Evolutionary conservation across 2,113 vertebrate genomes (phyloP).

Genomic region (Buteo buteo): DNA sequence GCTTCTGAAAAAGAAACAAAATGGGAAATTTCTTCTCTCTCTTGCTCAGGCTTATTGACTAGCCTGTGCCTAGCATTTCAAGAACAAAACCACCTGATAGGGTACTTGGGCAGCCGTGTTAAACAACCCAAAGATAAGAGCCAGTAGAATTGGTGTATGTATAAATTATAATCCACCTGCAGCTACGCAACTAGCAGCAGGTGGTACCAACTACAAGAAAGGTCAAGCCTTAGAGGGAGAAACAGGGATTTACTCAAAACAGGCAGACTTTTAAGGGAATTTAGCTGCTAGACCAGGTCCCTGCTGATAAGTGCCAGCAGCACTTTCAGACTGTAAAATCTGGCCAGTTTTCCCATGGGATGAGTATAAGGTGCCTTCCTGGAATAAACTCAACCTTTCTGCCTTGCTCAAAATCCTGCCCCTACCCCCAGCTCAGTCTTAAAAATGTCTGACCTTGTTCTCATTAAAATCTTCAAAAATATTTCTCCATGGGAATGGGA

Average conservation of each 20-base stretch:
- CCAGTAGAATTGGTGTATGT: rapidly evolving
- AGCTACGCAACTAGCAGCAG: not conserved
- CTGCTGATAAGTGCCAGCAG: not conserved
- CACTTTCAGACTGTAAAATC: not conserved
- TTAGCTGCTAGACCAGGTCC: not conserved
- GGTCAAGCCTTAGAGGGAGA: not conserved
- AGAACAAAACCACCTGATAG: not conserved
- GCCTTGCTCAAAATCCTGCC: not conserved
- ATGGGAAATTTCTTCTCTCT: not conserved
- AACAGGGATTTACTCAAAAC: not conserved
- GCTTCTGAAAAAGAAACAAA: not conserved
- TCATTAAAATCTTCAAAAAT: not conserved
- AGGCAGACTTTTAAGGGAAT: not conserved
- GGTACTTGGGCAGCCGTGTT: not conserved
- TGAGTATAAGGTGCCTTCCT: not conserved
- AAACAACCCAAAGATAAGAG: not conserved
- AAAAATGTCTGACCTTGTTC: not conserved
- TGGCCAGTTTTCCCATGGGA: not conserved
- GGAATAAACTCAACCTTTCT: not conserved
- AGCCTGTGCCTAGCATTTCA: not conserved
- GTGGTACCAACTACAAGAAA: not conserved
- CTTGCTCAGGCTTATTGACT: not conserved
- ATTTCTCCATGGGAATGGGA: not conserved
- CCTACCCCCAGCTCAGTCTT: not conserved
- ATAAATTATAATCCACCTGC: not conserved